Base-by-base conservation (phyloP, 1,140 invertebrate genomes). In the Solen grandis region DNA sequence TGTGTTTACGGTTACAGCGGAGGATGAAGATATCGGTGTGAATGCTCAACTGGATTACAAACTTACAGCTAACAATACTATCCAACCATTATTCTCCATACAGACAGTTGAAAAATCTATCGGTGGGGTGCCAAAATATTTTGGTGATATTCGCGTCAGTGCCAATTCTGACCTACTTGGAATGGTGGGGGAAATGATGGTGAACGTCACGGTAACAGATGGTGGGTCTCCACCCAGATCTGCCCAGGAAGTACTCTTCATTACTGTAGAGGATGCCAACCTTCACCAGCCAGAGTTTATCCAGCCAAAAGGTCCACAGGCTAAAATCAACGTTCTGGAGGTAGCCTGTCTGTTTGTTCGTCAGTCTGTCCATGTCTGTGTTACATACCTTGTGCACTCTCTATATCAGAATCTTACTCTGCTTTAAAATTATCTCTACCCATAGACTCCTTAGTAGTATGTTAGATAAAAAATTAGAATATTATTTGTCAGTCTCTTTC, bases 191-290 rank as follows among this genome's bases (percentile, higher is more conserved):
- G 33, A 72, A 5, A 78, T 79, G 33, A 76, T 80, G 41, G 41
- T 89, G 59, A 88, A 83, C 22, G 81, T 89, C 5, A 82, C 65
- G 31, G 85, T 85, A 10, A 85, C 62, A n/a, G 87, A 88, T 72
- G 77, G 81, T 35, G 86, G 83, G n/a, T 22, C 27, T 5, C 73
- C 38, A 1, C 63, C 41, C 13, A 41, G 25, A 25, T 50, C 70
- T 14, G 63, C 68, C 16, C 65, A 52, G 0, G 77, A 77, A 3
- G 35, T n/a, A 0, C 59, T 87, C 4, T 41, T 66, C 52, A 81
- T 89, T 52, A 54, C 74, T 8, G 74, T 89, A 0, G 33, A 80
- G 27, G 88, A 89, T 84, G 86, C 55, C 10, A 80, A 80, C 57
- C 57, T 80, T 14, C 38, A 80, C 29, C 35, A 59, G 1, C 77